Conservation (phyloP, 2,113 vertebrate species). For the Epinephelus moara region DNA sequence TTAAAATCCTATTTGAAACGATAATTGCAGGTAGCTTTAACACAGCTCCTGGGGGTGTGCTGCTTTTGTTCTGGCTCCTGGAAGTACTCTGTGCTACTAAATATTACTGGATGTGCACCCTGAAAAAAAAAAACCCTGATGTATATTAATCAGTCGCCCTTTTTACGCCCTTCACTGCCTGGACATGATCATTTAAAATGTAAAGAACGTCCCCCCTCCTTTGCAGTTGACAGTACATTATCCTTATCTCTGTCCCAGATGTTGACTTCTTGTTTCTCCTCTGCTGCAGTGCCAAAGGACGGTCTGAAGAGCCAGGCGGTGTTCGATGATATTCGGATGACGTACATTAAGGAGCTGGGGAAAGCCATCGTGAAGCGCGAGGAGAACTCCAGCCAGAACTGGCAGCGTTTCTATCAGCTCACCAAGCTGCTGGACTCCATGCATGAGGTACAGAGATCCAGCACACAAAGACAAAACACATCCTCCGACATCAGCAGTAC, state of each 20-base stretch:
- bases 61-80: not conserved
- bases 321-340: slow-evolving; percentile 98
- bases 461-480: not conserved
- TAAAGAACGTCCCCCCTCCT: not conserved
- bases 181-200: not conserved
- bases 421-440: slow-evolving; percentile 99
- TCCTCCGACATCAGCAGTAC: not conserved
- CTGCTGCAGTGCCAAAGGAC: slow-evolving; percentile 93
- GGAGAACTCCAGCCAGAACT: slow-evolving; percentile 99
- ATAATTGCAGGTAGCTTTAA: slow-evolving; percentile 1
- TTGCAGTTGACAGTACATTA: not conserved
- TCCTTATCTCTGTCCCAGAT: slow-evolving; percentile 4
- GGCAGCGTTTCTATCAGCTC: slow-evolving; percentile 99
- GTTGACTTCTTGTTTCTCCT: slow-evolving; percentile 22
- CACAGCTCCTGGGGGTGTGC: not conserved
- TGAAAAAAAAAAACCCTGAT: not conserved
- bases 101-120: not conserved
- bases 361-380: slow-evolving; percentile 98
- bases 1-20: not conserved
- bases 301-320: slow-evolving; percentile 95
- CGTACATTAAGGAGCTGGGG: slow-evolving; percentile 98
- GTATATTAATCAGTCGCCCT: not conserved
- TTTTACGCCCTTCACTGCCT: slow-evolving; percentile 4
- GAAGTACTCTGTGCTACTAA: not conserved
- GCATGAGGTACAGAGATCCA: slow-evolving; percentile 90